Conservation (phyloP, 2,888 invertebrate species). For the Pachydiplax longipennis region DNA sequence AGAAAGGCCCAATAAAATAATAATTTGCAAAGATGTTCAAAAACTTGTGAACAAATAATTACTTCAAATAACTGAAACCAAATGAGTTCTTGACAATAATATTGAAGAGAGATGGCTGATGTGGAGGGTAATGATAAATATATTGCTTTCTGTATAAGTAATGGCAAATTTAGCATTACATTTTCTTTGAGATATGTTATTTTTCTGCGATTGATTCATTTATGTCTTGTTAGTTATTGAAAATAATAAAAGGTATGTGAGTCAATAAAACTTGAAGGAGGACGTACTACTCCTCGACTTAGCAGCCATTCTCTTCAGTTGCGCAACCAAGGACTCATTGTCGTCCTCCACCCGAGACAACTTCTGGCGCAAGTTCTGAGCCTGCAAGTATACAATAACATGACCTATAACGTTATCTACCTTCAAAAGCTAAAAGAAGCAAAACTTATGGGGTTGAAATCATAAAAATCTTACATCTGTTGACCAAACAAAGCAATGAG, state of each 20-base stretch:
- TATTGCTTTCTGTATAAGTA: background rate
- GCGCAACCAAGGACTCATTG: constrained; percentile 93
- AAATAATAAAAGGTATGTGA: constrained; percentile 46
- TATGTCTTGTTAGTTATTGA: constrained; percentile 30
- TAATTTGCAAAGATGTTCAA: background rate
- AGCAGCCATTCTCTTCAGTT: constrained; percentile 95
- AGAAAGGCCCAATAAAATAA: background rate
- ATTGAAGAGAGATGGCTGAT: constrained; percentile 39
- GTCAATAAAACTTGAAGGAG: constrained; percentile 32
- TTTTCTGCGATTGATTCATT: constrained; percentile 28
- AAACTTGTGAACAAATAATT: background rate
- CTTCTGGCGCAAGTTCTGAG: constrained; percentile 86
- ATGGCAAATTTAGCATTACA: constrained; percentile 29
- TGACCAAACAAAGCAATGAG: no score
- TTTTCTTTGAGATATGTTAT: constrained; percentile 37
- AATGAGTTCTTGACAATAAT: constrained; percentile 39
- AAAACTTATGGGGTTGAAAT: no score
- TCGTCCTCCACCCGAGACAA: constrained; percentile 93
- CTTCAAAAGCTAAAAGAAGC: background rate
- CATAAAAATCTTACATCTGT: no score
- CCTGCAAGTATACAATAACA: constrained; percentile 67
- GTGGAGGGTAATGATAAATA: constrained; percentile 23
- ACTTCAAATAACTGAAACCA: background rate
- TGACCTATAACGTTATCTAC: constrained; percentile 22
- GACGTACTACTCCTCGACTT: constrained; percentile 74